Evolutionary conservation across 2,113 vertebrate species (phyloP).

Genomic region (Salvelinus alpinus): DNA sequence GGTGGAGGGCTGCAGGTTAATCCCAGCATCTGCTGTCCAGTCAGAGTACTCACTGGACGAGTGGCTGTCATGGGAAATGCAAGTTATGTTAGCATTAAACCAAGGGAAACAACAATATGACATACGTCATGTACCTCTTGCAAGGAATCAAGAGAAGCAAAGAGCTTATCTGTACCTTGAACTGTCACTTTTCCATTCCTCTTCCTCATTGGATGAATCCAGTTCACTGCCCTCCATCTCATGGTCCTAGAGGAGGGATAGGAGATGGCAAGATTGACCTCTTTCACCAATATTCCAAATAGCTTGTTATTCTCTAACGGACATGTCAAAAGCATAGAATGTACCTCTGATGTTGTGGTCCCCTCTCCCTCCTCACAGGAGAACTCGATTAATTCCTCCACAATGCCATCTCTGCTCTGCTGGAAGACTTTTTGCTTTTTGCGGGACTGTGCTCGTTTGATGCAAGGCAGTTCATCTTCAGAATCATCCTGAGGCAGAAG

Average conservation of each 20-base stretch:
- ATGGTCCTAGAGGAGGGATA: conserved; percentile 75
- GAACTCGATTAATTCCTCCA: conserved; percentile 72
- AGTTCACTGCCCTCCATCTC: conserved; percentile 82
- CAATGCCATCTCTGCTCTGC: conserved; percentile 61
- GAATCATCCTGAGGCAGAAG: conserved; percentile 76
- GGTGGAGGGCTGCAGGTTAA: conserved; percentile 84
- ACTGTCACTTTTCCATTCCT: conserved; percentile 91
- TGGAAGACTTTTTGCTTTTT: conserved; percentile 64
- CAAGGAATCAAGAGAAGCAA: neutral
- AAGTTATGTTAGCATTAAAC: neutral
- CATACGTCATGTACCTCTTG: no score
- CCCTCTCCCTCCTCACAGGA: conserved; percentile 89
- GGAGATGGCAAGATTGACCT: neutral
- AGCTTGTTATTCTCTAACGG: neutral
- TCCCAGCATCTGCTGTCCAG: conserved; percentile 92
- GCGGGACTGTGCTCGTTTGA: conserved; percentile 66
- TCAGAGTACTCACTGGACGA: conserved; percentile 92
- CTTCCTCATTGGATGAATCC: conserved; percentile 82
- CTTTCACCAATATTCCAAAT: neutral
- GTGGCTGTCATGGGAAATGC: conserved; percentile 69
- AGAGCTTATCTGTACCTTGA: conserved; percentile 76
- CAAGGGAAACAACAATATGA: neutral
- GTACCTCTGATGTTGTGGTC: conserved; percentile 76
- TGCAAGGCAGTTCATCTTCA: conserved; percentile 70
- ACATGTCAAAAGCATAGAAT: neutral